phyloP scores from a whole-genome alignment of 2,797 vertebrate species.

The Antrozous pallidus region DNA sequence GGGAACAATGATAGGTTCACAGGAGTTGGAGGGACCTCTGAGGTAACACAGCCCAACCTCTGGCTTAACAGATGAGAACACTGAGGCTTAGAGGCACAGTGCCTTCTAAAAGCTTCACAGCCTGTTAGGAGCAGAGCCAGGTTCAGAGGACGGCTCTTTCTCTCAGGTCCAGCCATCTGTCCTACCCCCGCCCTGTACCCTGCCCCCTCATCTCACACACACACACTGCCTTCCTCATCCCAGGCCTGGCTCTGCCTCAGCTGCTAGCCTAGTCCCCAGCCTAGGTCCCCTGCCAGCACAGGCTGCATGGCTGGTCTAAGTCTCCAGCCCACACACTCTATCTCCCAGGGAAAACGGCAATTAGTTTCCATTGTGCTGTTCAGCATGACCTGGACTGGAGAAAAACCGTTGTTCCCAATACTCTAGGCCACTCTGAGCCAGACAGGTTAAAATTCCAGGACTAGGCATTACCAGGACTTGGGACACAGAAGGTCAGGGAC shows the following conservation, averaged over 20 bases:
- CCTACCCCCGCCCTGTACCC: accelerated
- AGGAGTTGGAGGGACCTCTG: background rate
- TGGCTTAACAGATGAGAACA: background rate
- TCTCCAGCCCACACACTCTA: constrained; percentile 50
- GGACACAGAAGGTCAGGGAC: background rate
- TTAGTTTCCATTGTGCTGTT: constrained; percentile 65
- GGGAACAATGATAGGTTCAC: background rate
- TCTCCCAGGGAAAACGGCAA: constrained; percentile 41
- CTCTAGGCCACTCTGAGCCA: constrained; percentile 50
- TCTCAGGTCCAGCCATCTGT: background rate
- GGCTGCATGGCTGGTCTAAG: background rate
- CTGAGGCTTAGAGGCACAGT: background rate
- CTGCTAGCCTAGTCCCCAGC: background rate
- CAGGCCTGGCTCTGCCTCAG: background rate
- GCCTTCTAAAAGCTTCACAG: background rate
- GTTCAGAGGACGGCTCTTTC: background rate
- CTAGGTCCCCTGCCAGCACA: background rate
- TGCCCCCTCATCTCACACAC: no score
- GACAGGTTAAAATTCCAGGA: constrained; percentile 43
- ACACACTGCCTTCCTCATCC: background rate
- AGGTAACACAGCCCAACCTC: background rate
- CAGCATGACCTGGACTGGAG: background rate
- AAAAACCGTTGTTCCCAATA: background rate
- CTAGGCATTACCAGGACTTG: background rate
- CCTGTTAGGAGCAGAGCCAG: background rate